These are phyloP conservation scores for Dufourea novaeangliae DNA, from an alignment of 1,140 invertebrate species.

Conservation along the genomic window DNA sequence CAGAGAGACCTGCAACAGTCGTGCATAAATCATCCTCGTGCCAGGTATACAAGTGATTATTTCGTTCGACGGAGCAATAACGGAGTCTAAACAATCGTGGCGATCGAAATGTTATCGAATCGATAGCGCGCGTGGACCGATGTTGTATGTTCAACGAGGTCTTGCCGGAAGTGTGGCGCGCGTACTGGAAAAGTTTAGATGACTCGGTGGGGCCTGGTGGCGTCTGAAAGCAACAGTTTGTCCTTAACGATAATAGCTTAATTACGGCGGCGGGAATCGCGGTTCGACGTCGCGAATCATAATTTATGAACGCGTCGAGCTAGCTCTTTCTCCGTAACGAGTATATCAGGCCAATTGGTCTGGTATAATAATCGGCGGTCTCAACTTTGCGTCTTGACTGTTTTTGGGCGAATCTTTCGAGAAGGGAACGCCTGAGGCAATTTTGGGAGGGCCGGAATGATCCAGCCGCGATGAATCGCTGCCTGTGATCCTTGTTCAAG, in stretches of 20 bases:
- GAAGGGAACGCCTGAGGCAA: conserved; percentile 5
- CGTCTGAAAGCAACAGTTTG: conserved; percentile 17
- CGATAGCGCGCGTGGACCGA: not conserved
- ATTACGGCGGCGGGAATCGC: not conserved
- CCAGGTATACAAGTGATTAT: not conserved
- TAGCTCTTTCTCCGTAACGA: not conserved
- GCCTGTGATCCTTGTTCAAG: conserved; percentile 51
- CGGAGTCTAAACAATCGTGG: not conserved
- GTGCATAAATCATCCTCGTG: not conserved
- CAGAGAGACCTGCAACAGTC: not conserved
- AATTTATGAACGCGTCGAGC: not conserved
- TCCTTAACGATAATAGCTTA: conserved; percentile 2
- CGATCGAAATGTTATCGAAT: conserved; percentile 1
- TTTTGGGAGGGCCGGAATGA: conserved; percentile 36
- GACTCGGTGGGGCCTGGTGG: not conserved
- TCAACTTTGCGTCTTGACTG: conserved; percentile 17
- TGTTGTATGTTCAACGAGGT: not conserved
- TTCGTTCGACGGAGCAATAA: not conserved
- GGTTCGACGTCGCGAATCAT: not conserved
- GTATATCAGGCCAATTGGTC: not conserved
- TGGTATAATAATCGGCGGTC: not conserved
- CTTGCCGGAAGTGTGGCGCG: not conserved
- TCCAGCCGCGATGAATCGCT: conserved; percentile 55
- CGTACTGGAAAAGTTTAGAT: not conserved
- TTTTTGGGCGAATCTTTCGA: conserved; percentile 35